Conservation (phyloP, 2,113 vertebrate genomes). For the Macrotus californicus region DNA sequence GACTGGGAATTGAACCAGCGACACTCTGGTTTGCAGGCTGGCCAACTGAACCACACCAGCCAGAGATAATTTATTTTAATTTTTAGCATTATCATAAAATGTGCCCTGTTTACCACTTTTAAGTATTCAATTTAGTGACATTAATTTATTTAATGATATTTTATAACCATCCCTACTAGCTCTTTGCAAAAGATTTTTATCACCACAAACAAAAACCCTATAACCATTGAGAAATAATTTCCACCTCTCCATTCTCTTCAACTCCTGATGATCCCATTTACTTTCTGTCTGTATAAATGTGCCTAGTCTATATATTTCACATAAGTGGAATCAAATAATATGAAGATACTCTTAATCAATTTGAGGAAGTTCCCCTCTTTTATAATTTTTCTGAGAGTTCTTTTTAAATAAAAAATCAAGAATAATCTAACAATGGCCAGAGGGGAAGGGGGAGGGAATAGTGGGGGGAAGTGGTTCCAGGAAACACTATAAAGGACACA, state of each 20-base stretch:
- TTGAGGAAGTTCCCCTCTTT: neutral
- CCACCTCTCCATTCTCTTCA: neutral
- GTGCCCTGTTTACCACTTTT: neutral
- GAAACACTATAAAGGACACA: too few species aligned
- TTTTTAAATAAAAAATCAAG: too few species aligned
- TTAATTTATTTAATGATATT: neutral
- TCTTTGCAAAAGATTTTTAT: neutral
- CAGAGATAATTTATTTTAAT: neutral
- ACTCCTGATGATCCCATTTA: neutral
- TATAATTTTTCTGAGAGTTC: neutral
- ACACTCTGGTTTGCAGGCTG: too few species aligned
- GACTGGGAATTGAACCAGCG: too few species aligned
- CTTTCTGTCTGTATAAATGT: neutral
- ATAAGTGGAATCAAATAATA: neutral
- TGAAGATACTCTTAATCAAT: neutral
- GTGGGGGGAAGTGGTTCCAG: too few species aligned
- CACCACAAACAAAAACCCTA: neutral
- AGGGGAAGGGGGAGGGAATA: too few species aligned
- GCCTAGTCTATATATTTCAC: neutral
- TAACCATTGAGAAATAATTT: neutral
- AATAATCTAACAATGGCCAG: too few species aligned
- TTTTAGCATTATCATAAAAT: neutral
- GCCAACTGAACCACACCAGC: too few species aligned
- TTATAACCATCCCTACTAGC: neutral
- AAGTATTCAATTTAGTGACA: neutral